Base-by-base conservation (phyloP, 2,113 vertebrate species). In the Macquaria australasica region DNA sequence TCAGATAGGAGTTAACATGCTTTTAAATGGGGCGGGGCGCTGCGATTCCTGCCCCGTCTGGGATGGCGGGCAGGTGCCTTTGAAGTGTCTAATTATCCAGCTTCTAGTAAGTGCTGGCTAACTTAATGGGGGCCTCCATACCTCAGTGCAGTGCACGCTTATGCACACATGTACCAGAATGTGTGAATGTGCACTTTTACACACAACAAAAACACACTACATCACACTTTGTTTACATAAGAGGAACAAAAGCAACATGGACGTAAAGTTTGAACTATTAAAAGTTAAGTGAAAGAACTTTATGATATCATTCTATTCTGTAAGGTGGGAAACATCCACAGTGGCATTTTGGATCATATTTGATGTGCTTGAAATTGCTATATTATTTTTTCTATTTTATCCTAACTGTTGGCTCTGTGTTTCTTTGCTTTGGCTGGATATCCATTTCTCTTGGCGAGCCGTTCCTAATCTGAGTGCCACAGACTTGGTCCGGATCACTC, bases 61-160 rank as follows among this genome's bases (percentile, higher is more conserved):
- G 91, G 90, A 95, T 62, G 80, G 84, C 58, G 84, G 89, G 91
- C 95, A 94, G 94, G 94, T 95, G 92, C 92, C 95, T 96, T 96
- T 96, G 94, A 96, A 94, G 95, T 95, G 89, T 94, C 94, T 96
- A 95, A 96, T 96, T 96, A 95, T 94, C 92, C 89, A 76, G 86
- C 85, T 90, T 87, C 88, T 56, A 85, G 85, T 94, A 88, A 93
- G 91, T 84, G 85, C 81, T 73, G 79, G 89, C 88, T 94, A 94
- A 95, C 92, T 91, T 93, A 94, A 94, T 91, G 86, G 88, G 66
- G 77, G 75, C 51, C 83, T 70, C 58, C 55, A 56, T 75, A 82
- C 76, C 72, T 73, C 79, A 63, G 31, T 83, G 62, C 45, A 28
- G 6, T 84, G 55, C 55, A 60, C 60, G 56, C 60, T 74, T 82